Conservation (phyloP, 2,888 invertebrate species). For the Spodoptera exigua region DNA sequence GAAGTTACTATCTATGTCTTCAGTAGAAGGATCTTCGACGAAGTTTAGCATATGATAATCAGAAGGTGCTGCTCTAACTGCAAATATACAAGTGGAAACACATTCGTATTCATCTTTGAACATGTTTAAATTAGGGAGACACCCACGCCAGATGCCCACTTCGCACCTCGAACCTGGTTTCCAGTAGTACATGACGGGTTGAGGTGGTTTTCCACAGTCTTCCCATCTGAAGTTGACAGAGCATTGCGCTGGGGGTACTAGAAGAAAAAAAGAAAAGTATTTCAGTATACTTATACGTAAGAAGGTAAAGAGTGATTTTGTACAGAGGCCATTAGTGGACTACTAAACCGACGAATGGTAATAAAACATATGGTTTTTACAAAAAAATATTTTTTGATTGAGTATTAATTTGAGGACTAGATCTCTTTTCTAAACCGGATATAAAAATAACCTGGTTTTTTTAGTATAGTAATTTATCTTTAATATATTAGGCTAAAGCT, state of each 20-base stretch:
- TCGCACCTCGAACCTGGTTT: slow-evolving; percentile 83
- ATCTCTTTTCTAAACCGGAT: too few species aligned
- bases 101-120: slow-evolving; percentile 81
- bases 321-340: too few species aligned
- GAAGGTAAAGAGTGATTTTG: too few species aligned
- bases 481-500: too few species aligned
- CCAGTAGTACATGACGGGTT: slow-evolving; percentile 80
- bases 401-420: too few species aligned
- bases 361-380: too few species aligned
- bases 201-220: slow-evolving; percentile 76
- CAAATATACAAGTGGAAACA: slow-evolving; percentile 77
- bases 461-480: too few species aligned
- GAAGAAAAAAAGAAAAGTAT: neutral
- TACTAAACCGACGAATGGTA: too few species aligned
- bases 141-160: slow-evolving; percentile 81
- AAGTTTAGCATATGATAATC: slow-evolving; percentile 69
- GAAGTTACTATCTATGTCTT: too few species aligned
- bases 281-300: neutral
- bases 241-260: slow-evolving; percentile 78
- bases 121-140: slow-evolving; percentile 81
- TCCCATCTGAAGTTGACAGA: slow-evolving; percentile 75
- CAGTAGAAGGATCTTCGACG: too few species aligned
- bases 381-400: too few species aligned
- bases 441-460: too few species aligned
- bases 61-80: slow-evolving; percentile 59